Evolutionary conservation across 2,888 invertebrate species (phyloP).

Genomic region (Odontocerum albicorne): DNA sequence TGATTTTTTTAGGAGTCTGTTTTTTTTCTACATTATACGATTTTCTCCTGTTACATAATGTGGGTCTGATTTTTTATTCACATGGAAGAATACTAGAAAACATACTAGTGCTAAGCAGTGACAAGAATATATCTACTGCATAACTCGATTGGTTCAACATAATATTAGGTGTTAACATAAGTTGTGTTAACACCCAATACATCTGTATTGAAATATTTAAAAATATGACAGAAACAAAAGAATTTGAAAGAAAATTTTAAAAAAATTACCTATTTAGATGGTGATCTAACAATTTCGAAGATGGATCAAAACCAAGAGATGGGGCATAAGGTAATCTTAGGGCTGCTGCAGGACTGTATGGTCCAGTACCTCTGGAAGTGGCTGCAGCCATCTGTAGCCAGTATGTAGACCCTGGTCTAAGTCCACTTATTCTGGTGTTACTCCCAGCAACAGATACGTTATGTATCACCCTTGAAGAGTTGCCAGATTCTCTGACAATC

Average conservation of each 20-base stretch:
- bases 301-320: constrained; percentile 18
- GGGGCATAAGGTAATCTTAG: constrained; percentile 52
- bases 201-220: too few species aligned
- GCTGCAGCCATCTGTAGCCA: constrained; percentile 82
- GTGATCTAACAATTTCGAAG: constrained; percentile 26
- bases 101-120: too few species aligned
- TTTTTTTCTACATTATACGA: too few species aligned
- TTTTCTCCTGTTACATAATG: too few species aligned
- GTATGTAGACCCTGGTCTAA: constrained; percentile 81
- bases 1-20: too few species aligned
- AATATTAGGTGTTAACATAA: too few species aligned
- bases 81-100: too few species aligned
- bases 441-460: constrained; percentile 73
- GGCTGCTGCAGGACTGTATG: constrained; percentile 72
- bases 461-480: constrained; percentile 64
- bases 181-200: too few species aligned
- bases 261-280: constrained; percentile 22
- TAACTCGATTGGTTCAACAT: too few species aligned
- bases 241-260: neutral
- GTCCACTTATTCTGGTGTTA: constrained; percentile 76
- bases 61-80: too few species aligned
- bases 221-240: neutral
- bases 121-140: too few species aligned
- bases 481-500: constrained; percentile 59
- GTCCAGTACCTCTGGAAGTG: constrained; percentile 81